A percentile compares a stretch with the other conserved stretches of the same genome.
Evolutionary conservation across 2,113 vertebrate genomes (phyloP).

Genomic region (Cichladusa arquata): DNA sequence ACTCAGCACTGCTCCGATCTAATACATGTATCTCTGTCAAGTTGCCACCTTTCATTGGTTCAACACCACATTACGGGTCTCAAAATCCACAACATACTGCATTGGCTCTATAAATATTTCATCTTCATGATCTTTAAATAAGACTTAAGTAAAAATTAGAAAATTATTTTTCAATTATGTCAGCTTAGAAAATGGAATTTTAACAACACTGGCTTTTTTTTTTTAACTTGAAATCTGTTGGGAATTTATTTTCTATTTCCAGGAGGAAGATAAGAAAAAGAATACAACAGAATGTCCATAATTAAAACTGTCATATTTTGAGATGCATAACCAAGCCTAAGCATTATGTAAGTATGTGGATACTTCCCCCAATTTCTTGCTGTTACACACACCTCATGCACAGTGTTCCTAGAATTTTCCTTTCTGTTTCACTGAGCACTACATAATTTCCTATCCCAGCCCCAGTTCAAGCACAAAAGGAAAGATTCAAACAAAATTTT

Average conservation of each 20-base stretch:
- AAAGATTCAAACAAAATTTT: neutral
- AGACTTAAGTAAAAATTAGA: neutral
- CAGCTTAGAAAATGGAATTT: neutral
- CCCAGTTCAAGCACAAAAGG: neutral
- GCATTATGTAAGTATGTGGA: neutral
- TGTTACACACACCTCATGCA: neutral
- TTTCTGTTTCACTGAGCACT: neutral
- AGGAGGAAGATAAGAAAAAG: neutral
- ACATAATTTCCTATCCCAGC: neutral
- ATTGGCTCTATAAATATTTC: neutral
- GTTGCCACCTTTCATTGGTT: neutral
- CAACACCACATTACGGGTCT: rapidly evolving
- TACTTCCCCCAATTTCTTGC: neutral
- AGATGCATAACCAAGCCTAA: neutral
- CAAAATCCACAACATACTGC: neutral
- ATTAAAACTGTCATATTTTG: neutral
- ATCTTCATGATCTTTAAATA: neutral
- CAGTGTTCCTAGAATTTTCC: neutral
- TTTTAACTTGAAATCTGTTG: neutral
- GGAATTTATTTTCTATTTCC: neutral
- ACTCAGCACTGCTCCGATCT: neutral
- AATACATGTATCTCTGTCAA: neutral
- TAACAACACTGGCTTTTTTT: neutral
- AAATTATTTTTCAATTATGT: neutral
- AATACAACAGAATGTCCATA: neutral